phyloP scores from a whole-genome alignment of 2,113 vertebrate genomes.

The Gymnobelideus leadbeateri region DNA sequence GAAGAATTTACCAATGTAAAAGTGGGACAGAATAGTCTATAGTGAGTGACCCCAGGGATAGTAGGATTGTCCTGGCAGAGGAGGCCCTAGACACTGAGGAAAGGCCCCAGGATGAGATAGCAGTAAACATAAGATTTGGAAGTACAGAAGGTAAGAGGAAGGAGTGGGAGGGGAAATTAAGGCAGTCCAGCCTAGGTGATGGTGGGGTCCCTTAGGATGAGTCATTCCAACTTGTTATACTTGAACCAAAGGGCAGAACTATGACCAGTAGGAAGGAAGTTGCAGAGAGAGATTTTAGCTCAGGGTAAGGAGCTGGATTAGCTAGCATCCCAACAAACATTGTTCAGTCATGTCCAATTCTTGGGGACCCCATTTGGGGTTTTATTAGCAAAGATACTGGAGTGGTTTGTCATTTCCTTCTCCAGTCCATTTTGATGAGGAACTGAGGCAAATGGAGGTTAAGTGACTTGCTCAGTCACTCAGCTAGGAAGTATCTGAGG shows the following conservation, averaged over 20 bases:
- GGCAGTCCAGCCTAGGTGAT: neutral
- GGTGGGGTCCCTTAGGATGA: too few species aligned
- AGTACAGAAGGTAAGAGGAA: neutral
- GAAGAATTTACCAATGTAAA: neutral
- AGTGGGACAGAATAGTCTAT: neutral
- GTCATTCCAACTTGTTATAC: neutral
- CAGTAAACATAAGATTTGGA: neutral
- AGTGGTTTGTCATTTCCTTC: neutral
- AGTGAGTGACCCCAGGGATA: fast-evolving
- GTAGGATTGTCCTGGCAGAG: neutral
- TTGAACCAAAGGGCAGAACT: neutral
- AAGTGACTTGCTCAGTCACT: neutral
- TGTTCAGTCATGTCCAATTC: neutral
- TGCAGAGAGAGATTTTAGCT: neutral
- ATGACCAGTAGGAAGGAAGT: neutral
- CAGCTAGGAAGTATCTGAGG: neutral
- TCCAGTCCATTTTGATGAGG: neutral
- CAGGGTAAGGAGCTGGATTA: neutral
- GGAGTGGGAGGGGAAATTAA: neutral
- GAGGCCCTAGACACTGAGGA: neutral
- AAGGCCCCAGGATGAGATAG: neutral
- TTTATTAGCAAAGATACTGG: neutral
- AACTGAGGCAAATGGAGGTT: neutral
- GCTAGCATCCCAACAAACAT: neutral
- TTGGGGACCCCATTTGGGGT: neutral